Conservation (phyloP, 2,888 invertebrate genomes). For the Chymomyza procnemis region DNA sequence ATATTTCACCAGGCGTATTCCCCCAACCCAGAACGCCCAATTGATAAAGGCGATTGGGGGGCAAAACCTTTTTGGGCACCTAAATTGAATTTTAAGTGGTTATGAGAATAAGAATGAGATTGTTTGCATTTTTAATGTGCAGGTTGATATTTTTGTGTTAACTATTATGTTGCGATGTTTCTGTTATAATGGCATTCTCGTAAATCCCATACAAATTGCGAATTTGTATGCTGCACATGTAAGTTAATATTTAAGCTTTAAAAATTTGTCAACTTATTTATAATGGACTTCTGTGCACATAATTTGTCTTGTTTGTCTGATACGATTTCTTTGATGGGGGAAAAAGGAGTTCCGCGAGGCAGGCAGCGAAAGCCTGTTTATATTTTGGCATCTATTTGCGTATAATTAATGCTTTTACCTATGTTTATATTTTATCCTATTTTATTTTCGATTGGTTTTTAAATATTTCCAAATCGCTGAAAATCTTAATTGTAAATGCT, state of each 20-base stretch:
- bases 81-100: slow-evolving; percentile 62
- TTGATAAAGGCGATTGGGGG: background rate
- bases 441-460: no score
- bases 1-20: background rate
- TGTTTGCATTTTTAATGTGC: slow-evolving; percentile 46
- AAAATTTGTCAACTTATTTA: background rate
- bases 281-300: no score
- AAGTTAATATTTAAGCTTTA: background rate
- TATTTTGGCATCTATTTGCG: no score
- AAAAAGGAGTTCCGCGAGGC: no score
- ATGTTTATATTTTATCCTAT: no score
- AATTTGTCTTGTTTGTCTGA: no score
- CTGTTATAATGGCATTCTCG: background rate
- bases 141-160: slow-evolving; percentile 11
- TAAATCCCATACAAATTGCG: background rate
- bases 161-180: background rate
- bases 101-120: slow-evolving; percentile 35
- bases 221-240: background rate
- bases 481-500: no score
- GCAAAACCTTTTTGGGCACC: background rate
- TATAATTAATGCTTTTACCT: no score
- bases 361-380: no score
- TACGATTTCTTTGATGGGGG: no score
- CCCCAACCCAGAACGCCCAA: background rate
- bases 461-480: no score